These are phyloP conservation scores for Tiphia femorata DNA, from an alignment of 2,888 invertebrate genomes.

Conservation along the genomic window DNA sequence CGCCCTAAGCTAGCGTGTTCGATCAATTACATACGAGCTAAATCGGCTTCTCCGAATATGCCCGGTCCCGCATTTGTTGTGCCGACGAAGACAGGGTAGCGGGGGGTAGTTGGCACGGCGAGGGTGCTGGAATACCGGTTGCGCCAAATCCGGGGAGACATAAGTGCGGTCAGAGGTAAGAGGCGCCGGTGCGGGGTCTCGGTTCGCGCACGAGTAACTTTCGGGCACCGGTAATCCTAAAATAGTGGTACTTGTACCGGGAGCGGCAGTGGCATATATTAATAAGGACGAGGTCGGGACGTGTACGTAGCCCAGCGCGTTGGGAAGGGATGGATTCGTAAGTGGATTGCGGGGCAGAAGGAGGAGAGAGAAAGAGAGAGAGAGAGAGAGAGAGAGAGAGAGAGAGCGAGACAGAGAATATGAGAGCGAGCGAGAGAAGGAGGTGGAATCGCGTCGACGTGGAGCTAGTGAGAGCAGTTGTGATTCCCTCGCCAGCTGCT, in stretches of 20 bases:
- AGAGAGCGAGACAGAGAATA: neutral
- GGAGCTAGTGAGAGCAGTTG: slow-evolving; percentile 31
- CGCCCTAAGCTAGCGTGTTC: no score
- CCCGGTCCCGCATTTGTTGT: no score
- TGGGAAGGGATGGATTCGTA: slow-evolving; percentile 18
- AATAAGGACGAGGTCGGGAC: slow-evolving; percentile 48
- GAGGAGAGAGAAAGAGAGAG: slow-evolving; percentile 4
- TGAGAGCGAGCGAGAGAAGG: slow-evolving; percentile 2
- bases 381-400: slow-evolving; percentile 20
- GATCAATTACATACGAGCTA: no score
- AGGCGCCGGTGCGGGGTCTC: slow-evolving; percentile 17
- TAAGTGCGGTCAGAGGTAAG: slow-evolving; percentile 27
- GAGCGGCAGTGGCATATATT: slow-evolving; percentile 49
- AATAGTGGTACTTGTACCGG: slow-evolving; percentile 49
- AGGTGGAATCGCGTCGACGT: slow-evolving; percentile 4
- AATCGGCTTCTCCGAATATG: no score
- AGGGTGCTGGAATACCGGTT: slow-evolving; percentile 12
- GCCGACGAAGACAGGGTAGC: no score
- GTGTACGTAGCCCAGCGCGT: slow-evolving; percentile 8
- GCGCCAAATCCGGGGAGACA: slow-evolving; percentile 21
- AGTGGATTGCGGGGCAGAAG: slow-evolving; percentile 1
- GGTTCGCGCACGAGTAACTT: slow-evolving; percentile 47
- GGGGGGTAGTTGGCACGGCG: neutral
- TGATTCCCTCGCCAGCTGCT: slow-evolving; percentile 62
- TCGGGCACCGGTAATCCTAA: slow-evolving; percentile 46